Evolutionary conservation across 2,113 vertebrate genomes (phyloP).

Genomic region (Picathartes gymnocephalus): DNA sequence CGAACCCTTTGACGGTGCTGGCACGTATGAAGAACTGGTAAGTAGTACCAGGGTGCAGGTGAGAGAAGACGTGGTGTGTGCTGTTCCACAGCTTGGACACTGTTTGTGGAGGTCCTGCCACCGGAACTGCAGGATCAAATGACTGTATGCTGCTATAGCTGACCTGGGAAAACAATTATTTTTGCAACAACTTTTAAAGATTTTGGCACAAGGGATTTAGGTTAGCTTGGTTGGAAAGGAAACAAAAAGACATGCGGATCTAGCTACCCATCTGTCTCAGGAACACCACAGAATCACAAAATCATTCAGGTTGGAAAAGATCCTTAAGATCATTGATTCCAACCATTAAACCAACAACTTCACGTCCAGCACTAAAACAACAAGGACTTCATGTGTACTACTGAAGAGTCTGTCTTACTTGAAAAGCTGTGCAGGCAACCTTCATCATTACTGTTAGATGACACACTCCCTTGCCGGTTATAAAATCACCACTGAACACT

Average conservation of each 20-base stretch:
- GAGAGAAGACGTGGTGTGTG: slow-evolving; percentile 88
- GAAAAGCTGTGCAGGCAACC: not conserved
- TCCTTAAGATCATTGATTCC: not conserved
- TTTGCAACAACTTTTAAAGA: not conserved
- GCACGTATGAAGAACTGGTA: slow-evolving; percentile 95
- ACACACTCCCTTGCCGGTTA: not conserved
- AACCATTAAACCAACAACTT: not conserved
- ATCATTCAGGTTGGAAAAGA: not conserved
- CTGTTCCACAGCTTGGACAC: slow-evolving; percentile 91
- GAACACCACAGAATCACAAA: not conserved
- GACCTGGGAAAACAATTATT: slow-evolving; percentile 73
- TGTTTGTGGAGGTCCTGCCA: slow-evolving; percentile 85
- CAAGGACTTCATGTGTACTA: not conserved
- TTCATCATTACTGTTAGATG: not conserved
- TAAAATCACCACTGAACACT: not conserved
- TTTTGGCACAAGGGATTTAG: not conserved
- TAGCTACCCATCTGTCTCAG: not conserved
- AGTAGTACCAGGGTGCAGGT: slow-evolving; percentile 92
- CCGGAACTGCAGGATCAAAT: slow-evolving; percentile 90
- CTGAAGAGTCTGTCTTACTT: not conserved
- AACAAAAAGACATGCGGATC: not conserved
- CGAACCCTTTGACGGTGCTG: slow-evolving; percentile 94
- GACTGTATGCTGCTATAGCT: slow-evolving; percentile 91
- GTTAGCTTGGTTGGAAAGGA: not conserved
- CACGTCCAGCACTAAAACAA: not conserved